These are phyloP conservation scores for Contarinia nasturtii DNA, from an alignment of 1,140 invertebrate species.

Conservation along the genomic window DNA sequence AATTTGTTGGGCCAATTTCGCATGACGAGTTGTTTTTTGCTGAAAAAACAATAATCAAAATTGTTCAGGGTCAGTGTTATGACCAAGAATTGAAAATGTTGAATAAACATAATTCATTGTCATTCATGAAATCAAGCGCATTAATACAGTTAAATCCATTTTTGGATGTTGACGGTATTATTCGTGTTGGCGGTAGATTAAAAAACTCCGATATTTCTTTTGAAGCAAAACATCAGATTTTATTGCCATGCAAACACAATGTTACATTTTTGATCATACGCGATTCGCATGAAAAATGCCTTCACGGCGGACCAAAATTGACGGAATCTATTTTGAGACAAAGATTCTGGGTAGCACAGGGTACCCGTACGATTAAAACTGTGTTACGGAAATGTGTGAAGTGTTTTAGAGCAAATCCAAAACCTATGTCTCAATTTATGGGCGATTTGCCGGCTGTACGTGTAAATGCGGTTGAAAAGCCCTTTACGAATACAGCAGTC, in stretches of 20 bases:
- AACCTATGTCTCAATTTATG: too few species aligned
- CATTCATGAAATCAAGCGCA: slow-evolving; percentile 6
- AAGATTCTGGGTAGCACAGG: neutral
- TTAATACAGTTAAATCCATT: slow-evolving; percentile 12
- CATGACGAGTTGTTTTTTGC: too few species aligned
- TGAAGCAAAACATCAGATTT: slow-evolving; percentile 14
- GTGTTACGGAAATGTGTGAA: too few species aligned
- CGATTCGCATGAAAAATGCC: slow-evolving; percentile 11
- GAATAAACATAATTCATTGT: too few species aligned
- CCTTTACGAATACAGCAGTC: slow-evolving; percentile 15
- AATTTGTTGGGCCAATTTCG: too few species aligned
- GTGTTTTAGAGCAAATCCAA: too few species aligned
- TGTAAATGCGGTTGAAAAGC: slow-evolving; percentile 8
- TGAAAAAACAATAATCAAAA: too few species aligned
- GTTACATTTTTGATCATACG: slow-evolving; percentile 10
- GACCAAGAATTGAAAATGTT: too few species aligned
- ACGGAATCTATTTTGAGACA: slow-evolving; percentile 8
- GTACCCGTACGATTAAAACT: too few species aligned
- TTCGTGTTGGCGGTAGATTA: slow-evolving; percentile 25
- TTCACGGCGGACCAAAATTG: slow-evolving; percentile 13
- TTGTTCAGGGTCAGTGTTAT: too few species aligned
- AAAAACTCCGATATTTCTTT: slow-evolving; percentile 11
- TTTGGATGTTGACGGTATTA: slow-evolving; percentile 15
- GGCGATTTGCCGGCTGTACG: slow-evolving; percentile 14
- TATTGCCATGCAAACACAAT: slow-evolving; percentile 6